A percentile compares a stretch with the other conserved stretches of the same genome.
These are phyloP conservation scores for Limnephilus lunatus DNA, from an alignment of 2,888 invertebrate species.

Conservation along the genomic window DNA sequence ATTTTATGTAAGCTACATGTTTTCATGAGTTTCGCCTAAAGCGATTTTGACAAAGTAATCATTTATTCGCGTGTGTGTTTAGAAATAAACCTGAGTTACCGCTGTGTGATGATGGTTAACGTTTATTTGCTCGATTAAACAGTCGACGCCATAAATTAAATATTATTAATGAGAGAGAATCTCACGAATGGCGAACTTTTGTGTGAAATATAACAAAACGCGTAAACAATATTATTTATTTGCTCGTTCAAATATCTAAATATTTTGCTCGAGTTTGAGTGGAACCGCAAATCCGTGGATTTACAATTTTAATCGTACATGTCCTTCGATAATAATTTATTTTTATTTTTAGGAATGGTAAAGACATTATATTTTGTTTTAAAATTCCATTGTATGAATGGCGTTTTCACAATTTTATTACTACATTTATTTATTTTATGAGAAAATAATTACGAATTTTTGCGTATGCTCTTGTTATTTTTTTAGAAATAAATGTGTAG, in stretches of 20 bases:
- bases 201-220: not conserved
- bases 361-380: not conserved
- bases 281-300: not conserved
- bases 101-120: constrained; percentile 9
- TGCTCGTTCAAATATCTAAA: not conserved
- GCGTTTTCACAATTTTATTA: not conserved
- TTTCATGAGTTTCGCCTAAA: constrained; percentile 30
- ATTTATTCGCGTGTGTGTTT: constrained; percentile 33
- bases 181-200: not conserved
- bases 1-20: constrained; percentile 36
- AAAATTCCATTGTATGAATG: not conserved
- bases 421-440: not conserved
- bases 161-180: not conserved
- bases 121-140: constrained; percentile 20
- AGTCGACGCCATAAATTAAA: not conserved
- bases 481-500: too few relatives aligned
- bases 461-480: too few relatives aligned
- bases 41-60: constrained; percentile 33
- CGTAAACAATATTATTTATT: not conserved
- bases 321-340: not conserved
- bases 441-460: not conserved
- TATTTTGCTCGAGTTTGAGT: not conserved
- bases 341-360: not conserved
- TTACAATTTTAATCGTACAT: not conserved
- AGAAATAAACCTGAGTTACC: constrained; percentile 19